These are phyloP conservation scores for Sceliomorpha sp. DNA, from an alignment of 2,888 invertebrate genomes.

Conservation along the genomic window DNA sequence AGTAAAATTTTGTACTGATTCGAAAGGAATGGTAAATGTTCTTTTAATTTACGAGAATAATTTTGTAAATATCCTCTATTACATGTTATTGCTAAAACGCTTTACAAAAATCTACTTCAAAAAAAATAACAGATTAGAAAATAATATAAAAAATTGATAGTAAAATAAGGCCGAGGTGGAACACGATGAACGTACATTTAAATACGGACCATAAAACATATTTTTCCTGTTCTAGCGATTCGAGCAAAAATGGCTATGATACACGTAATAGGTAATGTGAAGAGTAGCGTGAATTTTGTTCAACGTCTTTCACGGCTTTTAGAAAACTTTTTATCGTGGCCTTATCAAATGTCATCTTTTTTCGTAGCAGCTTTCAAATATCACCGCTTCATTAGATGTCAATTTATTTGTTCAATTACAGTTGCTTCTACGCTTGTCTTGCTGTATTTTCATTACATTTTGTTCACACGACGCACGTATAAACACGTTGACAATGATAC, in stretches of 20 bases:
- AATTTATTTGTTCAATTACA: slow-evolving; percentile 18
- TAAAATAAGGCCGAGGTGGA: neutral
- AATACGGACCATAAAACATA: slow-evolving; percentile 57
- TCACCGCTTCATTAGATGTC: slow-evolving; percentile 43
- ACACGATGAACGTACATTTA: neutral
- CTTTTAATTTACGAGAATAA: no score
- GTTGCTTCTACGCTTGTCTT: slow-evolving; percentile 34
- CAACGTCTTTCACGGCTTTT: slow-evolving; percentile 58
- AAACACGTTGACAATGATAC: slow-evolving; percentile 12
- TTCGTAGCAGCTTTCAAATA: slow-evolving; percentile 44
- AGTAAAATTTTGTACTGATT: no score
- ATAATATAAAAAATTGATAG: neutral
- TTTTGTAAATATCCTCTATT: no score
- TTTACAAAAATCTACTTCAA: no score
- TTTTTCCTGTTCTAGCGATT: slow-evolving; percentile 79
- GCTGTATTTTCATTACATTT: slow-evolving; percentile 24
- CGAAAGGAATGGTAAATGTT: no score
- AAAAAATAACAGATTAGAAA: no score
- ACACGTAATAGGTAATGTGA: slow-evolving; percentile 79
- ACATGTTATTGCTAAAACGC: no score
- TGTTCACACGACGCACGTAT: slow-evolving; percentile 6
- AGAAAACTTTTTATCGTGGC: slow-evolving; percentile 29
- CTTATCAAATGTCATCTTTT: slow-evolving; percentile 22
- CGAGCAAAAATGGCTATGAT: slow-evolving; percentile 78
- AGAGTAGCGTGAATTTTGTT: slow-evolving; percentile 63